Evolutionary conservation across 2,113 vertebrate species (phyloP).

Genomic region (Cyphomyrus plagiostoma): DNA sequence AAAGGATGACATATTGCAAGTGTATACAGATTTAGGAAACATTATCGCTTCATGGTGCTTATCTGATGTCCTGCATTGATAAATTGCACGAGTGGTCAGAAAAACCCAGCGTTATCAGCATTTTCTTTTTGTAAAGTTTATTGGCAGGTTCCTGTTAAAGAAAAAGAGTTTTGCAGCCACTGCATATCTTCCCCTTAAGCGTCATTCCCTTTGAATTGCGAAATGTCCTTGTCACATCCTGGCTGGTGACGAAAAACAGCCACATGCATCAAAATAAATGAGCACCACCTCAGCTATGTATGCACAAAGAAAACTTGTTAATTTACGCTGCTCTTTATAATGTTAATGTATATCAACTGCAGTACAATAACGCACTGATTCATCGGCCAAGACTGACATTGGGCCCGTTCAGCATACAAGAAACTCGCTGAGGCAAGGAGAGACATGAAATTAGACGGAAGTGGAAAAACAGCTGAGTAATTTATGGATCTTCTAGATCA

Average conservation of each 20-base stretch:
- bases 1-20: background rate
- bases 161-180: background rate
- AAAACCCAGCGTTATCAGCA: background rate
- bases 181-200: background rate
- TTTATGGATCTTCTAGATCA: background rate
- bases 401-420: background rate
- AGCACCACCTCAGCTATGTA: background rate
- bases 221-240: background rate
- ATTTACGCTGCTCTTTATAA: background rate
- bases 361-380: background rate
- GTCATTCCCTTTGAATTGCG: background rate
- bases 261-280: background rate
- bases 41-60: background rate
- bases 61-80: background rate
- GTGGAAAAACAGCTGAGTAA: background rate
- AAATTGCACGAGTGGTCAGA: background rate
- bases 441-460: background rate
- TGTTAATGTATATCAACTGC: background rate
- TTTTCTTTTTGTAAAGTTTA: background rate
- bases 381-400: background rate
- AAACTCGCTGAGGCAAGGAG: background rate
- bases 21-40: background rate
- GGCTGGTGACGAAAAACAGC: background rate
- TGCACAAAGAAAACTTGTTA: background rate
- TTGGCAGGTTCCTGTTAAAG: constrained; percentile 2